Conservation (phyloP, 2,113 vertebrate genomes). For the Gulo gulo region DNA sequence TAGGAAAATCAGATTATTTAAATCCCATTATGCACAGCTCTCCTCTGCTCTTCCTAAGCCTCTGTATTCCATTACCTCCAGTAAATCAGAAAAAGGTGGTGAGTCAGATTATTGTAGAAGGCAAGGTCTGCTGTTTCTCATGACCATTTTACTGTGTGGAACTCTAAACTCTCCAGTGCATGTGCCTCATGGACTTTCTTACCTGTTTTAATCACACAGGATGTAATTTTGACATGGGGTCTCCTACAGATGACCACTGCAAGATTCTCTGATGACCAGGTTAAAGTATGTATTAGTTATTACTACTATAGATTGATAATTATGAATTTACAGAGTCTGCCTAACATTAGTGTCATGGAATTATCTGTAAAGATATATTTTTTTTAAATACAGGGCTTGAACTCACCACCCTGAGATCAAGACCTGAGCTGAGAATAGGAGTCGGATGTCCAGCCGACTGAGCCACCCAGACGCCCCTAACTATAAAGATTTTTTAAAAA, state of each 20-base stretch:
- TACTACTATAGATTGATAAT: not conserved
- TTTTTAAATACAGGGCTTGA: not conserved
- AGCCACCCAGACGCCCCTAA: not conserved
- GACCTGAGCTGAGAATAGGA: not conserved
- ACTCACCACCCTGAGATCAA: not conserved
- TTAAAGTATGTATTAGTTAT: not conserved
- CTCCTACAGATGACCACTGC: not conserved
- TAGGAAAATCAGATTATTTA: slow-evolving; percentile 78
- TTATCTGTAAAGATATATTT: not conserved
- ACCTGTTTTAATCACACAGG: not conserved
- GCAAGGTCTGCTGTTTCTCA: not conserved
- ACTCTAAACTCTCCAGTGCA: not conserved
- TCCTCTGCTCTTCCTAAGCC: slow-evolving; percentile 56
- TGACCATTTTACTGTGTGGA: not conserved
- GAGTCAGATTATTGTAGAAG: not conserved
- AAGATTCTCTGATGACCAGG: not conserved
- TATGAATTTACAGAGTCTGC: not conserved
- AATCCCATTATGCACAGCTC: slow-evolving; percentile 70
- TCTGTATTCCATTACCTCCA: slow-evolving; percentile 71
- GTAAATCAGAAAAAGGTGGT: slow-evolving; percentile 70
- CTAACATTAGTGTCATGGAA: not conserved
- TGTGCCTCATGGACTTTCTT: not conserved
- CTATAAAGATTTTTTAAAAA: not conserved
- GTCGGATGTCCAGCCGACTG: not conserved
- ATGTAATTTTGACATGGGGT: not conserved